Conservation (phyloP, 2,888 invertebrate species). For the Amblyjoppa proteus region DNA sequence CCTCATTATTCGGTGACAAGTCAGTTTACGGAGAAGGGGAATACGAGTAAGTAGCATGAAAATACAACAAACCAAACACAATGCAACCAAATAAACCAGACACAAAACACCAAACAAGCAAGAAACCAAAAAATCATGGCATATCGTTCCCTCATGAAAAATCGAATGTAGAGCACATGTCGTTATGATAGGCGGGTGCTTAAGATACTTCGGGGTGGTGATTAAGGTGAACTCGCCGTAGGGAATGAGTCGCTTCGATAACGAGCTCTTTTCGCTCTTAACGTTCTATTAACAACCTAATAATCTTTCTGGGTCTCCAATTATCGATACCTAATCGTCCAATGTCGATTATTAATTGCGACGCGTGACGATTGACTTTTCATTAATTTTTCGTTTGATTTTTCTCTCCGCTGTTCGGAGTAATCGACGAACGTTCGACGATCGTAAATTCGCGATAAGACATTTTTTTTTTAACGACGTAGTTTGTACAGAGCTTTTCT, state of each 20-base stretch:
- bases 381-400: not conserved
- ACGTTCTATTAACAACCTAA: not conserved
- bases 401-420: not conserved
- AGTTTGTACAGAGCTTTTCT: not conserved
- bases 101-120: no score
- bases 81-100: no score
- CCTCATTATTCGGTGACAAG: not conserved
- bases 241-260: conserved; percentile 9
- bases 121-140: not conserved
- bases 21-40: conserved; percentile 66
- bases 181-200: not conserved
- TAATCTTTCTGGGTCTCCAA: not conserved
- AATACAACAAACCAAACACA: not conserved
- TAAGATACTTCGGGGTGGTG: conserved; percentile 1
- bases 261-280: conserved; percentile 3
- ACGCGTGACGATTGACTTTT: conserved; percentile 3
- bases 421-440: not conserved
- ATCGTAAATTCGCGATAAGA: not conserved
- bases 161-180: not conserved
- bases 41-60: conserved; percentile 65
- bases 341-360: not conserved
- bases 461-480: not conserved
- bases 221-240: not conserved
- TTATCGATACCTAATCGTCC: not conserved
- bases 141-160: not conserved